Conservation (phyloP, 2,797 vertebrate genomes). For the Sternotherus odoratus region DNA sequence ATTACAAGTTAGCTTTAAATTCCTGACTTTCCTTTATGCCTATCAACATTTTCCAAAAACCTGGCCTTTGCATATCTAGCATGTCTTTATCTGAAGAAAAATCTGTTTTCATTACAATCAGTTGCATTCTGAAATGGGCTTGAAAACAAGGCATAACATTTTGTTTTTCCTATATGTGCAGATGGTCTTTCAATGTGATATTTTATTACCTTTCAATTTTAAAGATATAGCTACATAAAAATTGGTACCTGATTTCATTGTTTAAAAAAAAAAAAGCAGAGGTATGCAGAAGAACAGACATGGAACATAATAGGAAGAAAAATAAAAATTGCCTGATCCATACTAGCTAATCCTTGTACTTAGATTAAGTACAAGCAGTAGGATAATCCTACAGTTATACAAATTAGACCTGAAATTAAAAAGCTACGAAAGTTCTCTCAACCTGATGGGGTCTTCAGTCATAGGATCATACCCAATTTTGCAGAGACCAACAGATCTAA, state of each 20-base stretch:
- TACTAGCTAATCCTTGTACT: not conserved
- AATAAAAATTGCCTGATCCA: not conserved
- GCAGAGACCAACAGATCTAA: not conserved
- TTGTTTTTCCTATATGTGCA: not conserved
- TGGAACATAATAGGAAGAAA: rapidly evolving
- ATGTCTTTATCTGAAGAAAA: not conserved
- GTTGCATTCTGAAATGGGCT: not conserved
- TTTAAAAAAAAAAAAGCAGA: not conserved
- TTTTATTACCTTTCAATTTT: not conserved
- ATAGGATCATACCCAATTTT: not conserved
- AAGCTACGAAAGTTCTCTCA: not conserved
- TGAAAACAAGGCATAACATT: not conserved
- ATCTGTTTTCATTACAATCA: rapidly evolving
- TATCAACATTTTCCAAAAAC: not conserved
- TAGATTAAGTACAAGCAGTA: not conserved
- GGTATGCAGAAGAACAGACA: not conserved
- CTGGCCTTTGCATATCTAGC: not conserved
- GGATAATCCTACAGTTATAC: not conserved
- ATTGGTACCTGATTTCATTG: not conserved
- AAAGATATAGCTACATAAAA: not conserved
- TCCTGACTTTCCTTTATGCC: not conserved
- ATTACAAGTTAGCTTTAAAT: not conserved
- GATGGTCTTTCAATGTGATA: not conserved
- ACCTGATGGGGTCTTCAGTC: not conserved
- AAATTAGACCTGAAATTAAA: not conserved